phyloP scores from a whole-genome alignment of 2,113 vertebrate genomes.

The Phalacrocorax aristotelis region DNA sequence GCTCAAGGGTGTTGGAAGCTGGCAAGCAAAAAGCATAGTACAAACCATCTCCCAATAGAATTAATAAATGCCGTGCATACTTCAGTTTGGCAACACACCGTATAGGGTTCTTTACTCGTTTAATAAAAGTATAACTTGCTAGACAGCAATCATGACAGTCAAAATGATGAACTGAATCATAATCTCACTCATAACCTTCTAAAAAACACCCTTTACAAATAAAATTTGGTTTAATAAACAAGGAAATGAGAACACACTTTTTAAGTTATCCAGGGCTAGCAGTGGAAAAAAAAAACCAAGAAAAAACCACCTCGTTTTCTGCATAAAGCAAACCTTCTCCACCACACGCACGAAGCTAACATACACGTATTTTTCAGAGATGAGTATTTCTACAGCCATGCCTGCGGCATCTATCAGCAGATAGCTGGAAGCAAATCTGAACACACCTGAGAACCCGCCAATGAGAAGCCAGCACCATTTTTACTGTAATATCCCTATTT shows the following conservation, averaged over 20 bases:
- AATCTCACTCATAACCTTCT: background rate
- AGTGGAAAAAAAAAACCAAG: too few species aligned
- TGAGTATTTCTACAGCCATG: background rate
- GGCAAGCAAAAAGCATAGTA: background rate
- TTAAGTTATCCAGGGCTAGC: rapidly evolving
- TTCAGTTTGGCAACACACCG: background rate
- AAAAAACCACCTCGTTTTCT: background rate
- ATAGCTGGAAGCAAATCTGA: background rate
- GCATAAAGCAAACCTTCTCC: background rate
- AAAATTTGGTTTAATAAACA: background rate
- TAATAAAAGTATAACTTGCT: background rate
- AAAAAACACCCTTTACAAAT: background rate
- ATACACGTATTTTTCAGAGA: rapidly evolving
- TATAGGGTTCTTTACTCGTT: background rate
- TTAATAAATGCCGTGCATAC: background rate
- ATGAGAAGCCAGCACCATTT: background rate
- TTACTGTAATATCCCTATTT: rapidly evolving
- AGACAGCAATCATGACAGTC: background rate
- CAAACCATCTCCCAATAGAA: background rate
- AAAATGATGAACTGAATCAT: background rate
- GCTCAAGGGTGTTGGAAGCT: background rate
- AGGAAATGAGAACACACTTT: background rate
- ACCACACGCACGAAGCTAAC: too few species aligned
- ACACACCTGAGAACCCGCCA: background rate
- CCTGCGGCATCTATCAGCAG: background rate